These are phyloP conservation scores for Patella ulyssiponensis DNA, from an alignment of 2,888 invertebrate genomes.

Conservation along the genomic window DNA sequence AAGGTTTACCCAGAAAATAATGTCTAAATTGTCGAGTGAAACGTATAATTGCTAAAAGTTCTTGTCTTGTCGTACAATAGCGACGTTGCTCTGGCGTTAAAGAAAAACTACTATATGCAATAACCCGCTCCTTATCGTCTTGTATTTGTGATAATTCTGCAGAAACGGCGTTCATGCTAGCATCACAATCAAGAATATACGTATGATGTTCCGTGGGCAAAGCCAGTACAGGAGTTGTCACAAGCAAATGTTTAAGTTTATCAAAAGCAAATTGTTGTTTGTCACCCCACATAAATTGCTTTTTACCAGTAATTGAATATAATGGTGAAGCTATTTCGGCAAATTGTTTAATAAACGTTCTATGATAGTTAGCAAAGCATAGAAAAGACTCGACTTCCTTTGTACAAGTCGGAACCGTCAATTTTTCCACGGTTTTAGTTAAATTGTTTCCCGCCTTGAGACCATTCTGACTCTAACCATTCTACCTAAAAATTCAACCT, in stretches of 20 bases:
- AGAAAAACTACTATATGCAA: constrained; percentile 29
- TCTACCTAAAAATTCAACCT: not conserved
- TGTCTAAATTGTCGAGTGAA: constrained; percentile 6
- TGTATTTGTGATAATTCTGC: constrained; percentile 35
- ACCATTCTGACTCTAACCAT: constrained; percentile 8
- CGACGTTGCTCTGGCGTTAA: constrained; percentile 25
- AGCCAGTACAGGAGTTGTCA: constrained; percentile 26
- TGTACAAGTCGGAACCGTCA: no score
- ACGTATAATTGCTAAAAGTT: constrained; percentile 3
- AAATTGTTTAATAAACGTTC: not conserved
- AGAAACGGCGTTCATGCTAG: constrained; percentile 33
- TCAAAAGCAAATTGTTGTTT: constrained; percentile 16
- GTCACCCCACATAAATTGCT: constrained; percentile 26
- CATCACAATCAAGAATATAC: constrained; percentile 37
- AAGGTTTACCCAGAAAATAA: constrained; percentile 29
- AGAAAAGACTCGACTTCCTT: no score
- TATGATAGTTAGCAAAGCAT: not conserved
- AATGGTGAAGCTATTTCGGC: constrained; percentile 27
- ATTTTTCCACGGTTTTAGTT: no score
- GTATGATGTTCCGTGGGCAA: constrained; percentile 21
- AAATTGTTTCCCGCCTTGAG: not conserved
- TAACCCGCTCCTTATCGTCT: constrained; percentile 27
- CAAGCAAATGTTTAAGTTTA: constrained; percentile 20
- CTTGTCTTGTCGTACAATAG: constrained; percentile 29
- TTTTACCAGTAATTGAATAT: constrained; percentile 26